phyloP scores from a whole-genome alignment of 1,140 invertebrate species.

The Lordiphosa collinella region DNA sequence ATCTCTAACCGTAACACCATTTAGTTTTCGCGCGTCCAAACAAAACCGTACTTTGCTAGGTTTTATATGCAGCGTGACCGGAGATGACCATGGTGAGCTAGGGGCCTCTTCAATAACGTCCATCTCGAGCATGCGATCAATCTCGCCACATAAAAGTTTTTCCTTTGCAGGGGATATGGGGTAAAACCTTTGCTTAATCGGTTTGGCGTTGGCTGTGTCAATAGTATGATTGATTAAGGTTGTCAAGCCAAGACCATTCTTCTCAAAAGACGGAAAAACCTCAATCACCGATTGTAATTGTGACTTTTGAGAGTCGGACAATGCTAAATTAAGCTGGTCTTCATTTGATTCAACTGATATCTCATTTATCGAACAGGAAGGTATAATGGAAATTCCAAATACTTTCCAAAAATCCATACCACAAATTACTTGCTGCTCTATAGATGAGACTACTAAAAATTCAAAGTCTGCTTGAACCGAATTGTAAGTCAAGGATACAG shows the following conservation, averaged over 20 bases:
- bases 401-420: conserved; percentile 26
- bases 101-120: conserved; percentile 26
- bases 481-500: conserved; percentile 2
- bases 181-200: conserved; percentile 18
- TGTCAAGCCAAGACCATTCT: background rate
- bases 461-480: conserved; percentile 4
- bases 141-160: conserved; percentile 16
- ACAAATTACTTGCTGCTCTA: conserved; percentile 12
- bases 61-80: background rate
- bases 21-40: no score
- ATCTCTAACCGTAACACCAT: no score
- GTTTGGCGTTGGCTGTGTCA: background rate
- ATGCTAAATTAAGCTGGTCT: no score
- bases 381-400: conserved; percentile 7
- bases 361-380: background rate
- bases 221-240: conserved; percentile 5
- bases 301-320: background rate
- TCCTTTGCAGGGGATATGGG: conserved; percentile 25
- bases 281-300: background rate
- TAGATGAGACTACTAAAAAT: conserved; percentile 14
- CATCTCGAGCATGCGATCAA: conserved; percentile 20
- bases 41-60: no score
- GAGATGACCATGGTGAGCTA: conserved; percentile 25
- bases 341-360: no score
- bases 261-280: background rate